Conservation (phyloP, 2,797 vertebrate species). For the Gymnothorax javanicus region DNA sequence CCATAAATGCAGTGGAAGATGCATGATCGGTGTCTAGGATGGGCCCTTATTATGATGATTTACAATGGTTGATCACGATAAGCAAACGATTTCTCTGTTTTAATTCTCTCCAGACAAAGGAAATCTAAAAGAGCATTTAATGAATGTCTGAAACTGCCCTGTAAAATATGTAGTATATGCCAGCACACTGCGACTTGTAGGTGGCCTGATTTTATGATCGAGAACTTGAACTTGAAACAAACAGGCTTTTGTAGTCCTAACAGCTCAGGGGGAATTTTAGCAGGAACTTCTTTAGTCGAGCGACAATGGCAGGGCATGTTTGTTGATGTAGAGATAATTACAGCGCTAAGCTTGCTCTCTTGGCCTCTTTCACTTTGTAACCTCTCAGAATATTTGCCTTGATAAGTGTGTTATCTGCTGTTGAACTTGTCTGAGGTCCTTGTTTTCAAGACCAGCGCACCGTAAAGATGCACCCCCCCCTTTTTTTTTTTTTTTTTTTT, state of each 20-base stretch:
- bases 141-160: background rate
- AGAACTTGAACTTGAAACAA: slow-evolving; percentile 10
- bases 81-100: background rate
- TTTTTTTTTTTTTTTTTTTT: too few relatives aligned
- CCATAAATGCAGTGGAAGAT: background rate
- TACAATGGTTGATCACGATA: background rate
- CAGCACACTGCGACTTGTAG: background rate
- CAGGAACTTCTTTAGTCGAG: background rate
- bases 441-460: background rate
- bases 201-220: background rate
- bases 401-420: background rate
- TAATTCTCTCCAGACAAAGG: background rate
- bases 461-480: background rate
- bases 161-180: background rate
- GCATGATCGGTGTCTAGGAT: background rate
- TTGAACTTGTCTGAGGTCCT: background rate
- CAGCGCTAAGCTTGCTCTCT: background rate
- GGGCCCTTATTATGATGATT: background rate
- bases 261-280: background rate
- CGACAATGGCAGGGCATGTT: background rate
- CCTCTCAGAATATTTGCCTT: background rate
- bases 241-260: background rate
- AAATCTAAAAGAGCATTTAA: background rate
- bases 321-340: background rate
- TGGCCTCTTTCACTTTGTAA: background rate